Percentiles rank a stretch among this genome's conserved stretches.
phyloP scores from a whole-genome alignment of 2,113 vertebrate genomes.

The Psophia crepitans region DNA sequence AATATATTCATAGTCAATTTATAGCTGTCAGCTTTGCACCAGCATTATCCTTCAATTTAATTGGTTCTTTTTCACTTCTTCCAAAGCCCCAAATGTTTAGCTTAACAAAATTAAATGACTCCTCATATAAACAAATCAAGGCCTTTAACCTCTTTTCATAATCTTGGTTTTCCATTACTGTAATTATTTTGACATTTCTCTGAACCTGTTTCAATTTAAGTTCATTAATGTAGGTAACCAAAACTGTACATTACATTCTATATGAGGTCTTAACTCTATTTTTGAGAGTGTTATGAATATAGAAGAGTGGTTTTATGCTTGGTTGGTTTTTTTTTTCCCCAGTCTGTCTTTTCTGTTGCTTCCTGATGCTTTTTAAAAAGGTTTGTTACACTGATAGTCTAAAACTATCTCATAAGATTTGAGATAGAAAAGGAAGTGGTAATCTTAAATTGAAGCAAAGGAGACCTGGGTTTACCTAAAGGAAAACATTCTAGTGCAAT shows the following conservation, averaged over 20 bases:
- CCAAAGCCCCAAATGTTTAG: not conserved
- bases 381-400: not conserved
- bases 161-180: not conserved
- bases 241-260: not conserved
- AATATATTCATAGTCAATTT: not conserved
- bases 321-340: not conserved
- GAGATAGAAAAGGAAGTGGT: not conserved
- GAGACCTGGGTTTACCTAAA: not conserved
- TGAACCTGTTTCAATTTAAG: not conserved
- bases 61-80: conserved; percentile 3
- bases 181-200: conserved; percentile 33
- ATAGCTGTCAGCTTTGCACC: not conserved
- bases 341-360: not conserved
- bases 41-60: not conserved
- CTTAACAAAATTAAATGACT: conserved; percentile 9
- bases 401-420: not conserved
- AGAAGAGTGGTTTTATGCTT: too few relatives aligned
- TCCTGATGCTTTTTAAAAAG: not conserved
- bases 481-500: not conserved
- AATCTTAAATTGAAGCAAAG: not conserved
- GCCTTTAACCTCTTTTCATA: not conserved
- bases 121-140: conserved; percentile 2
- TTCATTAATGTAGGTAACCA: not conserved
- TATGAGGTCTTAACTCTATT: not conserved
- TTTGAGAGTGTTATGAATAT: not conserved